Conservation (phyloP, 2,888 invertebrate species). For the Nasonovia ribisnigri region DNA sequence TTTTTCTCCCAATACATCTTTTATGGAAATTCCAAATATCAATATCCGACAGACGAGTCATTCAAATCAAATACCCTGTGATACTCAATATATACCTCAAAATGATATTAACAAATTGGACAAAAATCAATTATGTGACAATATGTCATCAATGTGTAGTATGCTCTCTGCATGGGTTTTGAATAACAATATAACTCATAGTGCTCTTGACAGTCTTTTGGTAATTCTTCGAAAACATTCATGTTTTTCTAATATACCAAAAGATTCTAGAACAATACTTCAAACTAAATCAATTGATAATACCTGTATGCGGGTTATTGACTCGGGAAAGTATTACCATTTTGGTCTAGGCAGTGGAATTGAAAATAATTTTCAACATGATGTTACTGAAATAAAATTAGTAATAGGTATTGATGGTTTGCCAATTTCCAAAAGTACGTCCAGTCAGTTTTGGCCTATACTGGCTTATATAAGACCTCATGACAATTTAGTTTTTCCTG, state of each 20-base stretch:
- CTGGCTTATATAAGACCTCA: too few species aligned
- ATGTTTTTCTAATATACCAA: not conserved
- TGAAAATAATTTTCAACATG: too few species aligned
- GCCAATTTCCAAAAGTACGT: too few species aligned
- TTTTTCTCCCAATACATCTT: not conserved
- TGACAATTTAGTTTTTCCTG: constrained; percentile 32
- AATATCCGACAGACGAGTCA: not conserved
- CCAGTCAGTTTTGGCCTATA: constrained; percentile 19
- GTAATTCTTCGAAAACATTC: too few species aligned
- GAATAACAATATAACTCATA: too few species aligned
- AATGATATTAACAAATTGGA: not conserved
- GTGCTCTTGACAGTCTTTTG: too few species aligned
- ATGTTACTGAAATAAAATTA: too few species aligned
- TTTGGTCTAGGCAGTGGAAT: too few species aligned
- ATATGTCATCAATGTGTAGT: not conserved
- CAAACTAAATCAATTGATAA: not conserved
- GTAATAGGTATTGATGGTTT: too few species aligned
- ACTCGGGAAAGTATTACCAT: too few species aligned
- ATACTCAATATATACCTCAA: not conserved
- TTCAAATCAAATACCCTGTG: not conserved
- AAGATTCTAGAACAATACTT: not conserved
- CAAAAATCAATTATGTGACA: not conserved
- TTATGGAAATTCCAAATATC: not conserved
- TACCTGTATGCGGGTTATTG: not conserved
- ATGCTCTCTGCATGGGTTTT: too few species aligned